phyloP scores from a whole-genome alignment of 2,113 vertebrate species.

The Gallinago jamesoni region DNA sequence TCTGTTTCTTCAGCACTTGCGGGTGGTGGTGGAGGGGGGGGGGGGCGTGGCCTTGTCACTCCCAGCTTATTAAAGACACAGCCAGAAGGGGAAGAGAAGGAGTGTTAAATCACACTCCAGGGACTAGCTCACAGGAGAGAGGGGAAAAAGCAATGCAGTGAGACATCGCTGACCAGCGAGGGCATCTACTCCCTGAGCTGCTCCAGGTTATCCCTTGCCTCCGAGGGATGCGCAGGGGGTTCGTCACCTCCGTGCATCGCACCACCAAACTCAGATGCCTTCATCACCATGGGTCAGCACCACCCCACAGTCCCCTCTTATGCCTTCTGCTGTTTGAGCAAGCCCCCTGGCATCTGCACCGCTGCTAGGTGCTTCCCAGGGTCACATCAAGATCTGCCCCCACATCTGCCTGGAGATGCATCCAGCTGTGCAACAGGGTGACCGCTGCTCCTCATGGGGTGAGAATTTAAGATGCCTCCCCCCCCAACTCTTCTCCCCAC shows the following conservation, averaged over 20 bases:
- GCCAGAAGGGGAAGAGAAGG: neutral
- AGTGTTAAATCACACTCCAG: neutral
- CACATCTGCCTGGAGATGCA: rapidly evolving
- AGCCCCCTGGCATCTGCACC: rapidly evolving
- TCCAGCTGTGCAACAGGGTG: rapidly evolving
- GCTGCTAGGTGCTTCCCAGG: rapidly evolving
- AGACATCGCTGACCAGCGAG: rapidly evolving
- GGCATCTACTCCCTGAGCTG: neutral
- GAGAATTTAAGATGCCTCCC: neutral
- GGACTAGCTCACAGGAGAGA: neutral
- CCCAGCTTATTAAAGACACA: conserved; percentile 19
- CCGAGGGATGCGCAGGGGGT: rapidly evolving
- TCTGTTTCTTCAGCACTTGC: conserved; percentile 15
- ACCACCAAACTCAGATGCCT: rapidly evolving
- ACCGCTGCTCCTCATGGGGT: rapidly evolving
- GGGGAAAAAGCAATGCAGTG: neutral
- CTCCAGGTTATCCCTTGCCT: neutral
- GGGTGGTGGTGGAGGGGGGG: neutral
- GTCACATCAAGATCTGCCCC: rapidly evolving
- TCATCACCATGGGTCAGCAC: neutral
- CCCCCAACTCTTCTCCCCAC: neutral
- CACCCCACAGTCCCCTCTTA: rapidly evolving
- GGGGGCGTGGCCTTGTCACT: neutral
- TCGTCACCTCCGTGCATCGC: rapidly evolving
- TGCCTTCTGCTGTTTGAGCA: neutral